Evolutionary conservation across 2,888 invertebrate species (phyloP).

Genomic region (Aquatica leii): DNA sequence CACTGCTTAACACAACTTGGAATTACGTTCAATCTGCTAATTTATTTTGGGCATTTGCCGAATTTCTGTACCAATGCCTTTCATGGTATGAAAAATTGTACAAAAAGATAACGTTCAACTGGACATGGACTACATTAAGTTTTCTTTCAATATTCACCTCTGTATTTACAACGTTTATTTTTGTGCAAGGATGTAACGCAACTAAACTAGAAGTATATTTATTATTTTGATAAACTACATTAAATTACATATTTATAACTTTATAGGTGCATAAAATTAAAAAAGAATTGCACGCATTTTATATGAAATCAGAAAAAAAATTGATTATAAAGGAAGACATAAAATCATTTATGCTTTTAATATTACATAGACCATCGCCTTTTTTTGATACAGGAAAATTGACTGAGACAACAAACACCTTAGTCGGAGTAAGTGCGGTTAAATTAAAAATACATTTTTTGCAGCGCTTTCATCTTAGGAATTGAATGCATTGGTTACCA

Average conservation of each 20-base stretch:
- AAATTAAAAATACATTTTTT: background rate
- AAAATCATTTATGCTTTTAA: conserved; percentile 6
- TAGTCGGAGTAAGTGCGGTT: background rate
- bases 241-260: background rate
- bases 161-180: conserved; percentile 10
- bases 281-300: background rate
- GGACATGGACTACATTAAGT: background rate
- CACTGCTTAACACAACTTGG: background rate
- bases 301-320: conserved; percentile 5
- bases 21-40: background rate
- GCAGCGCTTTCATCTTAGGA: background rate
- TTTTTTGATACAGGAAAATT: background rate
- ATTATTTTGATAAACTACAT: background rate
- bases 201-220: background rate
- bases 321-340: background rate
- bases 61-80: conserved; percentile 10
- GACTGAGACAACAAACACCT: background rate
- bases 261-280: background rate
- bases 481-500: conserved; percentile 48
- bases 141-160: background rate
- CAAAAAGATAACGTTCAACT: background rate
- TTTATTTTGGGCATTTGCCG: conserved; percentile 2
- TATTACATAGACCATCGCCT: background rate
- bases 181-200: background rate
- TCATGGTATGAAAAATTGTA: conserved; percentile 10